These are phyloP conservation scores for Prionace glauca DNA, from an alignment of 2,797 vertebrate species.

Conservation along the genomic window DNA sequence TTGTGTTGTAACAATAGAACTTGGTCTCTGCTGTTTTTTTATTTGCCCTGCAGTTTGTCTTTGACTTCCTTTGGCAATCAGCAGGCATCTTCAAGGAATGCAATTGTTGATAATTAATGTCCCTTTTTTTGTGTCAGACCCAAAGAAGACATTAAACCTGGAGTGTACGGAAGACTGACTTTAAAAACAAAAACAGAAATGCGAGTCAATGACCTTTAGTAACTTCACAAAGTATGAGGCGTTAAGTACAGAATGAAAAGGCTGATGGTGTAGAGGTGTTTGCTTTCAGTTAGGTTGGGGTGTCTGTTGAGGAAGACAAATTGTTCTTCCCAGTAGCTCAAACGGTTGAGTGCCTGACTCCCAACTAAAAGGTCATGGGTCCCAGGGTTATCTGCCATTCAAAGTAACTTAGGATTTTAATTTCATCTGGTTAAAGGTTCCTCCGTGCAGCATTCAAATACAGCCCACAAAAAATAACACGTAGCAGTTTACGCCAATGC, in stretches of 20 bases:
- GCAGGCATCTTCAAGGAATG: constrained; percentile 34
- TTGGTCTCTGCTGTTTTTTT: not conserved
- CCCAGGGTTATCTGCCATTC: constrained; percentile 27
- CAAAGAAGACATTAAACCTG: constrained; percentile 32
- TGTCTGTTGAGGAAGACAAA: constrained; percentile 33
- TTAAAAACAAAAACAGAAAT: constrained; percentile 37
- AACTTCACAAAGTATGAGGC: constrained; percentile 35
- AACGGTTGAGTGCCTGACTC: constrained; percentile 35
- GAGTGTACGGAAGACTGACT: constrained; percentile 26
- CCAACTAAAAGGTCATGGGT: constrained; percentile 29
- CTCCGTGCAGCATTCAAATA: not conserved
- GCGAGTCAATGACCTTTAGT: constrained; percentile 27
- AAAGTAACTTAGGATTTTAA: constrained; percentile 26
- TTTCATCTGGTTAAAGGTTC: not conserved
- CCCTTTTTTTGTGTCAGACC: constrained; percentile 5
- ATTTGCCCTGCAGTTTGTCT: constrained; percentile 32
- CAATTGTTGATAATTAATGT: constrained; percentile 36
- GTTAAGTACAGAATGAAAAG: constrained; percentile 36
- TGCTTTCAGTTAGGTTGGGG: constrained; percentile 28
- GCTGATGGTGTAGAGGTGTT: constrained; percentile 5
- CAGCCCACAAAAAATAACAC: not conserved
- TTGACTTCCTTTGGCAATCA: constrained; percentile 30
- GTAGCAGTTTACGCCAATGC: not conserved
- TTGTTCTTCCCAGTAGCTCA: constrained; percentile 29
- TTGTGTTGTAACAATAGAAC: constrained; percentile 7